These are phyloP conservation scores for Eudyptes chrysolophus DNA, from an alignment of 2,113 vertebrate species.

Conservation along the genomic window DNA sequence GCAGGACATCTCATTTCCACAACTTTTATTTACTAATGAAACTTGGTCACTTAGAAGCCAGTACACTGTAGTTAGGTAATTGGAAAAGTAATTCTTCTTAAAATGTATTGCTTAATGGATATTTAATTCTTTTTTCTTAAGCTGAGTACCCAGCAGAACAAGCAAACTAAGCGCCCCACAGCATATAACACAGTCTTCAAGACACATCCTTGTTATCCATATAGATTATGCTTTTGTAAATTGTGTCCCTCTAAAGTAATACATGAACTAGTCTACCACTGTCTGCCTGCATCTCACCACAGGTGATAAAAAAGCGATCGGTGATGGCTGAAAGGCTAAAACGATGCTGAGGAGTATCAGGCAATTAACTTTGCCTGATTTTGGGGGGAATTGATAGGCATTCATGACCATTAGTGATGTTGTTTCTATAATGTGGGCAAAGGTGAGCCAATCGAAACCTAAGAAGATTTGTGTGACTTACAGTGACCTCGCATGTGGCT, in stretches of 20 bases:
- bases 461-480: not conserved
- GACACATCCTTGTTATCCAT: not conserved
- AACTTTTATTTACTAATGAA: not conserved
- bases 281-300: not conserved
- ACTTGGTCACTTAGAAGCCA: not conserved
- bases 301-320: slow-evolving; percentile 25
- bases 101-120: not conserved
- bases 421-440: not conserved
- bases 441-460: not conserved
- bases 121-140: not conserved
- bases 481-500: not conserved
- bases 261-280: not conserved
- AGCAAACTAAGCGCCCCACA: not conserved
- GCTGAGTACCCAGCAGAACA: not conserved
- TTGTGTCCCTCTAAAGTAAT: not conserved
- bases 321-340: not conserved
- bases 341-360: not conserved
- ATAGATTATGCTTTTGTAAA: not conserved
- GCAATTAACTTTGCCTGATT: not conserved
- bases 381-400: not conserved
- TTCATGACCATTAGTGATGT: not conserved
- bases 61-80: not conserved
- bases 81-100: not conserved
- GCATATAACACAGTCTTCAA: not conserved
- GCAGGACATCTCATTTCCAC: not conserved